Base-by-base conservation (phyloP, 1,140 invertebrate species). In the Cydia amplana region DNA sequence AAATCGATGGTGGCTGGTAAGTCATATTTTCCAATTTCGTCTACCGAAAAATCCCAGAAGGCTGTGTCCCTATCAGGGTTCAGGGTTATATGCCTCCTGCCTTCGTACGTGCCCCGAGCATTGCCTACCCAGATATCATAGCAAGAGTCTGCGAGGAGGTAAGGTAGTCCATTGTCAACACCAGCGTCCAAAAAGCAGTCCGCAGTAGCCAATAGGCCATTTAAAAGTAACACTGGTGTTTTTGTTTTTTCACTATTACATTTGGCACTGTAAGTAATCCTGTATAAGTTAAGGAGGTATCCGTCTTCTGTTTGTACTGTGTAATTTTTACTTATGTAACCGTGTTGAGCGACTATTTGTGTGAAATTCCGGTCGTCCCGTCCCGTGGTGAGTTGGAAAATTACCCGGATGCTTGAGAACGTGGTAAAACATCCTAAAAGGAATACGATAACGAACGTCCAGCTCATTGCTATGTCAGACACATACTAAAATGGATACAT, bases 91-190 rank as follows among this genome's bases (percentile, higher is more conserved):
- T 95, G 95, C 73, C 91, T 90, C 76, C 93, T 91, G 0, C 94
- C 95, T 82, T 96, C 96, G 20, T 87, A 90, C 78, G 95, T 96
- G 1, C 96, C 96, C 74, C 96, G 91, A 5, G 93, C 91, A 83
- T 97, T 97, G 0, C 95, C 95, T 73, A 96, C 82, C 96, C 96
- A 97, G 18, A 97, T 95, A 88, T 97, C 97, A 78, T 95, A 96
- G 2, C 96, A 96, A 1, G 93, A 93, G 83, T 97, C 96, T 4
- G 95, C 94, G 72, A 97, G 87, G 25, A 95, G 87, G 77, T 93
- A 86, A 83, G 95, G 96, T 9, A 97, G 82, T 2, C 93, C 94
- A 79, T 95, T 95, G 20, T 93, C 86, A 10, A 95, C 95, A 32
- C 95, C 94, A 43, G 94, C 88, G 3, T 96, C 86, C 12, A 97